These are phyloP conservation scores for Gobio occitaniae DNA, from an alignment of 2,797 vertebrate species.

Conservation along the genomic window DNA sequence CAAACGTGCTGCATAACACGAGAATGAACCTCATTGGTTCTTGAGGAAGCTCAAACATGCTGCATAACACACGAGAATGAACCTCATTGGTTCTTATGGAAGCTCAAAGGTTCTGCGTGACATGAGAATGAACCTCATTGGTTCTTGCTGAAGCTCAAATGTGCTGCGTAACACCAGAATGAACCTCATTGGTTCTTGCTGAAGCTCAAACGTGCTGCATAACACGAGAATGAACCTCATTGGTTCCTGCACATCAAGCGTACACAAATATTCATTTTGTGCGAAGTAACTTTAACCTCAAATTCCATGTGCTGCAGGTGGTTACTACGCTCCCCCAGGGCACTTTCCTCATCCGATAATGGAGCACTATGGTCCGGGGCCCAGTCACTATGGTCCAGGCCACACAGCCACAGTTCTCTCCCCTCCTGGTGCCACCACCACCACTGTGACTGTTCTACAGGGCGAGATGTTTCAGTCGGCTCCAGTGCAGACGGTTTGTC, in stretches of 20 bases:
- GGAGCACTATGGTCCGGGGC: constrained; percentile 68
- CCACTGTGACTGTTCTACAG: constrained; percentile 95
- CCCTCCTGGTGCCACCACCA: constrained; percentile 87
- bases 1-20: no score
- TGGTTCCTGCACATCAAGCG: no score
- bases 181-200: no score
- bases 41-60: no score
- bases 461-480: constrained; percentile 95
- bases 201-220: no score
- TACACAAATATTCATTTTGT: background rate
- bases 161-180: no score
- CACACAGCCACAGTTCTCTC: constrained; percentile 91
- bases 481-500: constrained; percentile 95
- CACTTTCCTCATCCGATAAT: constrained; percentile 74
- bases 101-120: no score
- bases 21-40: no score
- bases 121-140: no score
- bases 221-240: no score
- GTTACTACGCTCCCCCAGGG: constrained; percentile 73
- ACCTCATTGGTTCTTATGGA: no score
- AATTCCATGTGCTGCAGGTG: constrained; percentile 62
- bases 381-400: constrained; percentile 81
- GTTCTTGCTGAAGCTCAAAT: accelerated
- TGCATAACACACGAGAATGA: no score
- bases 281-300: background rate